Evolutionary conservation across 2,113 vertebrate species (phyloP), one percentile per base, ranked within the genome.

Genomic region (Zingel zingel): DNA sequence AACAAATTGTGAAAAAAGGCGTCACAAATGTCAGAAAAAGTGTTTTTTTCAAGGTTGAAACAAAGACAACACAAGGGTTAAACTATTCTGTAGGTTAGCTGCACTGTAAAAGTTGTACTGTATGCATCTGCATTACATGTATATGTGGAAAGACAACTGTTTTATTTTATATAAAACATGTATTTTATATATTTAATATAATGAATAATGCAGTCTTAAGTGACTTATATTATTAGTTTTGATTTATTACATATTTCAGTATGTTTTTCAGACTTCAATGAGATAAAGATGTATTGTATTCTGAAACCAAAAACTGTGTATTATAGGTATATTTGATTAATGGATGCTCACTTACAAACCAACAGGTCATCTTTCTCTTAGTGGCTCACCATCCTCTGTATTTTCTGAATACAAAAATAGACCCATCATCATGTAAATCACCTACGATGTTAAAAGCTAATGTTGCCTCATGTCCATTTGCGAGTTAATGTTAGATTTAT

Each of bases 271-370:
- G 30, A 48, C 10, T 57, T 54, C 53, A 58, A 66, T 11, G 12
- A 59, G 43, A 67, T 57, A 33, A 70, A 82, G n/a, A 27, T 51
- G 48, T 39, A 50, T 70, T 56, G n/a, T 39, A 58, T 66, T 65
- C 36, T 67, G 19, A 59, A 70, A 69, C 77, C 8, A 75, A 58
- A 81, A 69, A 23, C 4, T 54, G 47, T 65, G 23, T n/a, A 54
- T 87, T 83, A 53, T 9, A 67, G 47, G 18, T 56, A 47, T 54
- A 58, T 85, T 86, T 89, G 79, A 91, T 85, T 76, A 86, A 91
- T 91, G 85, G 74, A 18, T 56, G 8, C n/a, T 83, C 59, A 39
- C 54, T 86, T 79, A 68, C 25, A 77, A 76, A 68, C 45, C 14
- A 79, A 43, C 64, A 66, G 85, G 66, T 67, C 79, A 81, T 89